Percentiles rank a stretch among this genome's conserved stretches.
These are phyloP conservation scores for Papilio aristodemus DNA, from an alignment of 1,140 invertebrate genomes.

Conservation along the genomic window DNA sequence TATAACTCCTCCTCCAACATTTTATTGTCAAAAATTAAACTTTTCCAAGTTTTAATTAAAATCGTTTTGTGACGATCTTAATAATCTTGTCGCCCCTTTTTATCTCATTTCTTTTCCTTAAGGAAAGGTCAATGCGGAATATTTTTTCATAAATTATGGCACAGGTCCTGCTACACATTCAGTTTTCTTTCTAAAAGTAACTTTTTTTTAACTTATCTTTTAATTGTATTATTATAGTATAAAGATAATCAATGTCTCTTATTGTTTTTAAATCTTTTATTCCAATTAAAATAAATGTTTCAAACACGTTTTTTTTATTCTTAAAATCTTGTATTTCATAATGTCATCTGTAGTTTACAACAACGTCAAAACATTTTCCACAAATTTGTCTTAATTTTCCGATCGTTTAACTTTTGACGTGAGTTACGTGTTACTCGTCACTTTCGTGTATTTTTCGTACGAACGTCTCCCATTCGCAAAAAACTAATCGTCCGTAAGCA, in stretches of 20 bases:
- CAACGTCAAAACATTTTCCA: neutral
- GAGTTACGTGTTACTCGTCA: neutral
- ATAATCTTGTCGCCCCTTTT: constrained; percentile 28
- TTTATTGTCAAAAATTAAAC: constrained; percentile 33
- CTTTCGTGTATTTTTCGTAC: too few species aligned
- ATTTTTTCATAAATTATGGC: constrained; percentile 19
- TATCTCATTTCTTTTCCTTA: constrained; percentile 1
- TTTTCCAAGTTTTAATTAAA: constrained; percentile 34
- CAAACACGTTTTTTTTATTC: too few species aligned
- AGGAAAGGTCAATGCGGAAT: constrained; percentile 17
- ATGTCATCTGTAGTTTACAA: neutral
- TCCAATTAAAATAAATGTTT: too few species aligned
- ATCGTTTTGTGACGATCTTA: constrained; percentile 28
- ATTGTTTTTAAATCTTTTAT: too few species aligned
- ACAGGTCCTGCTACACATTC: neutral
- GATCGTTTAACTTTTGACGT: constrained; percentile 14
- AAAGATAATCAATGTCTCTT: too few species aligned
- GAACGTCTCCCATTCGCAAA: constrained; percentile 7
- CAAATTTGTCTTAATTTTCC: constrained; percentile 23
- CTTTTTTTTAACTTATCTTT: neutral
- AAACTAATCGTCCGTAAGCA: constrained; percentile 38
- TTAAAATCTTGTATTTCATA: too few species aligned
- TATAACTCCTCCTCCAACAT: constrained; percentile 15
- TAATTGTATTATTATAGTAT: too few species aligned
- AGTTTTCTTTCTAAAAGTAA: neutral